These are phyloP conservation scores for Chauna torquata DNA, from an alignment of 2,113 vertebrate species.

Conservation along the genomic window DNA sequence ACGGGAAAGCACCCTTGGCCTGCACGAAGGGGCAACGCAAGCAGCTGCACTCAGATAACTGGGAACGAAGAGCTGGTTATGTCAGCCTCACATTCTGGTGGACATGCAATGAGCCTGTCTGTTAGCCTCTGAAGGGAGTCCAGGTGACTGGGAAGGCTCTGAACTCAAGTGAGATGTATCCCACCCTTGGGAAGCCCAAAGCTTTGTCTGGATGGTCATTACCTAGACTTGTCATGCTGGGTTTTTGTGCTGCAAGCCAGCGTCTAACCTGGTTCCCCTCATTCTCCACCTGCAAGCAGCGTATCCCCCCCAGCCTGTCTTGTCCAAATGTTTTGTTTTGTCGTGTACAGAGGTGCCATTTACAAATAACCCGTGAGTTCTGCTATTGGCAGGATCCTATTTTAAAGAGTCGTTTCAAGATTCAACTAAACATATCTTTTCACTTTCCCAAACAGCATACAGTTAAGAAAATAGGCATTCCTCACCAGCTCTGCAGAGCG, in stretches of 20 bases:
- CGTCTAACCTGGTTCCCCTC: background rate
- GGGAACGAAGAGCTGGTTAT: background rate
- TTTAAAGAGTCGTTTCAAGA: background rate
- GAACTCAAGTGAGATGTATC: background rate
- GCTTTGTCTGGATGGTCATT: background rate
- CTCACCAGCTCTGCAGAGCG: background rate
- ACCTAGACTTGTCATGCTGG: rapidly evolving
- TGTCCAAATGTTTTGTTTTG: background rate
- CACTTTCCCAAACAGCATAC: background rate
- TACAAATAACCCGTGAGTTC: background rate
- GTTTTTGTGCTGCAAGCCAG: background rate
- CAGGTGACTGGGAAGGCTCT: background rate
- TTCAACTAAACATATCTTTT: background rate
- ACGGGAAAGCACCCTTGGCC: background rate
- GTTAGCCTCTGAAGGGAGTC: background rate
- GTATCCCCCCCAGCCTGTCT: background rate
- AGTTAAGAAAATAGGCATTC: background rate
- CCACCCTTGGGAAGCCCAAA: background rate
- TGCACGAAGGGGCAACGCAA: background rate
- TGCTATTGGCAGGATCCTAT: background rate
- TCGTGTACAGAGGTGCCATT: background rate
- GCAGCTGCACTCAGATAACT: background rate
- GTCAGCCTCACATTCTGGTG: background rate
- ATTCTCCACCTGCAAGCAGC: background rate
- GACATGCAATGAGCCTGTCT: background rate